phyloP scores from a whole-genome alignment of 2,113 vertebrate genomes.

The Eupsittula cactorum region DNA sequence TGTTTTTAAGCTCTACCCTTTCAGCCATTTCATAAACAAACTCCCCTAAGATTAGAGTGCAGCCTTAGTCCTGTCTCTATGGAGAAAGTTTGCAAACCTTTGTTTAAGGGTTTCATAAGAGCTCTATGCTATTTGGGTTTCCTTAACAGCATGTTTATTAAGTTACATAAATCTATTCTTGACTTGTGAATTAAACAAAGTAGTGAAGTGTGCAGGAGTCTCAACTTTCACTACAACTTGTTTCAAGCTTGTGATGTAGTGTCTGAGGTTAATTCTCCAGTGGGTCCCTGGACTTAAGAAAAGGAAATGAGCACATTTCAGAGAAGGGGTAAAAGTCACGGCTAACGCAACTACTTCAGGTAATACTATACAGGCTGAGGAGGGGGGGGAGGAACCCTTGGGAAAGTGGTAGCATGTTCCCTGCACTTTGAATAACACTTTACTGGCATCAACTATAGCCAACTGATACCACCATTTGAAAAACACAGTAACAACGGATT shows the following conservation, averaged over 20 bases:
- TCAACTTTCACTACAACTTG: neutral
- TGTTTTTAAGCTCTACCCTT: neutral
- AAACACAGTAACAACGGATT: neutral
- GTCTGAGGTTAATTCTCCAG: neutral
- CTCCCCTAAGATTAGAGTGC: neutral
- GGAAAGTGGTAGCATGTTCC: neutral
- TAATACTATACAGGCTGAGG: neutral
- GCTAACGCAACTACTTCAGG: neutral
- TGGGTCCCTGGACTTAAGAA: neutral
- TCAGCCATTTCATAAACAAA: neutral
- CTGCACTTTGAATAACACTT: neutral
- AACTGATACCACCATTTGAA: neutral
- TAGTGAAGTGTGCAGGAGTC: neutral
- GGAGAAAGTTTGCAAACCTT: neutral
- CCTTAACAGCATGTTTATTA: slow-evolving; percentile 6
- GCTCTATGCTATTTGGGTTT: neutral
- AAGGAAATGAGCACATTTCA: slow-evolving; percentile 8
- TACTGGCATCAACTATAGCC: neutral
- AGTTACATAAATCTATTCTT: slow-evolving; percentile 10
- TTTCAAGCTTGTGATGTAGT: neutral
- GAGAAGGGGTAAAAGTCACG: neutral
- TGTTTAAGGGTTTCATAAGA: slow-evolving; percentile 18
- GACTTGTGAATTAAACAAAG: neutral
- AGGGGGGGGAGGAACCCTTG: no score
- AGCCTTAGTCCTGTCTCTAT: neutral